Evolutionary conservation across 2,797 vertebrate genomes (phyloP).

Genomic region (Malacoctenus gilli): DNA sequence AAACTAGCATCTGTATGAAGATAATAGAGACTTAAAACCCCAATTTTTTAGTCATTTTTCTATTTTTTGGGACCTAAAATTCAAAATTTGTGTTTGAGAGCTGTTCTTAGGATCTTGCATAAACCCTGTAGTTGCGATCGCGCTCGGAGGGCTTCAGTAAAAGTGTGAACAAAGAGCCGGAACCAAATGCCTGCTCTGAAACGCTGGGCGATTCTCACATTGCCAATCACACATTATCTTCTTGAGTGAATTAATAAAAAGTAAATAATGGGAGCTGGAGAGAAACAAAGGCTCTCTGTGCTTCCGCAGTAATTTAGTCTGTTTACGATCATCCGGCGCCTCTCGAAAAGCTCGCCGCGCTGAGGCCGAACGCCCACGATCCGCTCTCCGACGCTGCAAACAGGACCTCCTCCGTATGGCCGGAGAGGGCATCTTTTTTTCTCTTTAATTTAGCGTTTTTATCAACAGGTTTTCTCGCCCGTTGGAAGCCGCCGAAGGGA

Average conservation of each 20-base stretch:
- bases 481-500: too few species aligned
- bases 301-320: conserved; percentile 34
- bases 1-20: too few species aligned
- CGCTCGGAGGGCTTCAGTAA: conserved; percentile 23
- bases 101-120: too few species aligned
- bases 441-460: too few species aligned
- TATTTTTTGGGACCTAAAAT: too few species aligned
- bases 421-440: conserved; percentile 16
- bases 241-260: conserved; percentile 19
- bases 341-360: conserved; percentile 35
- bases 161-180: conserved; percentile 25
- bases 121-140: conserved; percentile 31
- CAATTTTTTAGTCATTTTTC: too few species aligned
- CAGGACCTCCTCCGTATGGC: conserved; percentile 33
- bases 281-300: conserved; percentile 5
- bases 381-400: conserved; percentile 39
- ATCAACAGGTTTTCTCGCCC: too few species aligned
- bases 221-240: conserved; percentile 24
- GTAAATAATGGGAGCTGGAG: conserved; percentile 21
- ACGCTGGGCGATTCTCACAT: not conserved
- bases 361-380: conserved; percentile 21
- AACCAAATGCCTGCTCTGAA: conserved; percentile 20
- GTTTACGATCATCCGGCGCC: conserved; percentile 31
- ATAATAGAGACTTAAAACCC: too few species aligned
- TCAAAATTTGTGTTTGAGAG: too few species aligned